Conservation (phyloP, 2,888 invertebrate genomes). For the Tachina fera region DNA sequence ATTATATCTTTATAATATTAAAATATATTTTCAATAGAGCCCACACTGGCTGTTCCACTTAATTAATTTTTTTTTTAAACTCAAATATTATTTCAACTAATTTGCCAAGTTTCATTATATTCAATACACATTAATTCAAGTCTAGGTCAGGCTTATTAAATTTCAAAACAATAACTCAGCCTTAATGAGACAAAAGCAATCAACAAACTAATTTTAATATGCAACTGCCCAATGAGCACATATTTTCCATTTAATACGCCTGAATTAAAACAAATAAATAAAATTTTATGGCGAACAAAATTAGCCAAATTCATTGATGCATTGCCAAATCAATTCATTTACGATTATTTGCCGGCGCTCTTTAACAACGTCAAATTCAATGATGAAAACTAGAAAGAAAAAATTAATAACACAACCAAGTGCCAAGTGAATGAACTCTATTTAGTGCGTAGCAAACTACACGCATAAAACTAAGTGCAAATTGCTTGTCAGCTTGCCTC, state of each 20-base stretch:
- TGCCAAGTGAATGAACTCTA: conserved; percentile 60
- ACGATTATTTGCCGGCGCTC: conserved; percentile 18
- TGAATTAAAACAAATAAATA: conserved; percentile 12
- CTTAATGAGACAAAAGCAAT: neutral
- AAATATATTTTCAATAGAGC: too few relatives aligned
- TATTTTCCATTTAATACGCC: conserved; percentile 48
- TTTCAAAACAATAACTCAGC: neutral
- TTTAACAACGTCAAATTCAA: conserved; percentile 43
- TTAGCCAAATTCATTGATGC: conserved; percentile 53
- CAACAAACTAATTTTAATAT: neutral
- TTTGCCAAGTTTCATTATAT: neutral
- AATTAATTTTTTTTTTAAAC: neutral
- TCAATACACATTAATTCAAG: conserved; percentile 14
- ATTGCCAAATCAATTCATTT: conserved; percentile 63
- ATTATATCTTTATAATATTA: neutral
- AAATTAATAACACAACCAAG: conserved; percentile 32
- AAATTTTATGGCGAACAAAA: conserved; percentile 34
- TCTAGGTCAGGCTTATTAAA: conserved; percentile 44
- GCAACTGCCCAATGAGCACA: conserved; percentile 39
- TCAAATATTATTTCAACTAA: neutral
- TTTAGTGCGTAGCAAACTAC: conserved; percentile 62
- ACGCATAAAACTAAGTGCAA: conserved; percentile 53
- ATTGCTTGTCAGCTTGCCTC: conserved; percentile 44
- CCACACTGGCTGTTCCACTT: neutral
- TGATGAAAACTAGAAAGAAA: conserved; percentile 34